These are phyloP conservation scores for Pagrus major DNA, from an alignment of 2,113 vertebrate genomes.

Conservation along the genomic window DNA sequence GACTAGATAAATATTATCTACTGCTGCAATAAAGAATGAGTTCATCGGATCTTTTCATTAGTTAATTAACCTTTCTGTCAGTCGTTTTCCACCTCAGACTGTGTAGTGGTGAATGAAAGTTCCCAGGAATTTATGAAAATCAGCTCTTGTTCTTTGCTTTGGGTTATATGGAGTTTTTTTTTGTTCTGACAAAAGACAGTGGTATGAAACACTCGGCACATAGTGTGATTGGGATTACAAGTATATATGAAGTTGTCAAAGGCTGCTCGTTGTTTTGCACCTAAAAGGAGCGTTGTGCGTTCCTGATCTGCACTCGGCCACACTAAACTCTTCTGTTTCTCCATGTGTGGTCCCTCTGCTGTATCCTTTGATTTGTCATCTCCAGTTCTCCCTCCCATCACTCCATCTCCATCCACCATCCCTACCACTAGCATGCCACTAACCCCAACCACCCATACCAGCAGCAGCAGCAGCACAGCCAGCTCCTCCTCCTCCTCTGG, in stretches of 20 bases:
- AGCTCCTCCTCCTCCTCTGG: slow-evolving; percentile 52
- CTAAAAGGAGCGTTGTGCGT: background rate
- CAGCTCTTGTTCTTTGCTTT: slow-evolving; percentile 2
- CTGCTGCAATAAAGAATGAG: background rate
- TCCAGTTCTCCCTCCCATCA: slow-evolving; percentile 68
- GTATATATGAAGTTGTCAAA: too few species aligned
- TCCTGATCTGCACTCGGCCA: background rate
- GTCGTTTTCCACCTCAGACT: background rate
- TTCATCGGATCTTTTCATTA: slow-evolving; percentile 8
- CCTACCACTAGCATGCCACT: slow-evolving; percentile 69
- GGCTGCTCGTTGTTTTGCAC: background rate
- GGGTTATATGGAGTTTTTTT: slow-evolving; percentile 4
- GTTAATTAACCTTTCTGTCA: slow-evolving; percentile 32
- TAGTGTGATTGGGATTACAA: background rate
- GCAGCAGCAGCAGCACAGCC: slow-evolving; percentile 18
- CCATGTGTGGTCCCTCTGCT: slow-evolving; percentile 32
- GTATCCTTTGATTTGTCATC: slow-evolving; percentile 54
- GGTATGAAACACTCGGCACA: background rate
- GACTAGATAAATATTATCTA: slow-evolving; percentile 42
- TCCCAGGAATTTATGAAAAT: background rate
- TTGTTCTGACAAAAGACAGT: background rate
- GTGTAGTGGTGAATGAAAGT: background rate
- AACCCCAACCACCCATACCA: slow-evolving; percentile 52
- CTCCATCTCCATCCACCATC: slow-evolving; percentile 50
- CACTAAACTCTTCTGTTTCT: slow-evolving; percentile 18